These are phyloP conservation scores for Nycticorax nycticorax DNA, from an alignment of 2,113 vertebrate genomes.

Conservation along the genomic window DNA sequence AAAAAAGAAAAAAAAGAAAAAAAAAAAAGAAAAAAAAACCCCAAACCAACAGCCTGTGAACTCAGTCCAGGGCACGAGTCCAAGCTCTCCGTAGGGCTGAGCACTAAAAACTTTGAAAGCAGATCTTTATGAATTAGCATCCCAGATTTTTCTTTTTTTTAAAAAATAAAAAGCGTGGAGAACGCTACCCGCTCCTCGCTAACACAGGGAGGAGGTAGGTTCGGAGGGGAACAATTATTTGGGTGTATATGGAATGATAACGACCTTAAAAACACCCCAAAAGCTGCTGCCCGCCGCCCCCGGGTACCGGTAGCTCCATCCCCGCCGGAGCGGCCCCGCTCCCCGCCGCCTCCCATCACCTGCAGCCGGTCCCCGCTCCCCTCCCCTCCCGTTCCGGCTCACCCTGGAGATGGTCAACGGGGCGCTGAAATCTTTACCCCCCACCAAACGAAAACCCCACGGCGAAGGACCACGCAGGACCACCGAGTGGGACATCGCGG, in stretches of 20 bases:
- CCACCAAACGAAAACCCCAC: constrained; percentile 95
- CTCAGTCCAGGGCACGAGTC: not conserved
- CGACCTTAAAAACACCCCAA: not conserved
- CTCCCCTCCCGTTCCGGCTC: constrained; percentile 46
- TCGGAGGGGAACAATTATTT: not conserved
- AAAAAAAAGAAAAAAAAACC: not conserved
- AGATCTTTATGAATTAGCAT: not conserved
- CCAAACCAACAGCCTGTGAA: not conserved
- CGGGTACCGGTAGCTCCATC: not conserved
- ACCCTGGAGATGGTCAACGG: constrained; percentile 94
- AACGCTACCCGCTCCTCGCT: fast-evolving
- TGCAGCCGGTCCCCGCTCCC: not conserved
- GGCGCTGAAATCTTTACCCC: constrained; percentile 93
- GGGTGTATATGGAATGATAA: fast-evolving
- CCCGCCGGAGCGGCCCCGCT: not conserved
- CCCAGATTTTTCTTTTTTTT: too few relatives aligned
- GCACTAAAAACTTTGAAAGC: not conserved
- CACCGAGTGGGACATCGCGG: constrained; percentile 85
- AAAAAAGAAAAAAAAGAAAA: too few relatives aligned
- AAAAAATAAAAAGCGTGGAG: not conserved
- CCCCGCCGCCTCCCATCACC: not conserved
- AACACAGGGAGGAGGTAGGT: not conserved
- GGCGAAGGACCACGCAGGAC: constrained; percentile 90
- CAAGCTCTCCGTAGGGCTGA: not conserved
- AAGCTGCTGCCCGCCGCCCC: fast-evolving